phyloP scores from a whole-genome alignment of 2,113 vertebrate species.

The Daubentonia madagascariensis region DNA sequence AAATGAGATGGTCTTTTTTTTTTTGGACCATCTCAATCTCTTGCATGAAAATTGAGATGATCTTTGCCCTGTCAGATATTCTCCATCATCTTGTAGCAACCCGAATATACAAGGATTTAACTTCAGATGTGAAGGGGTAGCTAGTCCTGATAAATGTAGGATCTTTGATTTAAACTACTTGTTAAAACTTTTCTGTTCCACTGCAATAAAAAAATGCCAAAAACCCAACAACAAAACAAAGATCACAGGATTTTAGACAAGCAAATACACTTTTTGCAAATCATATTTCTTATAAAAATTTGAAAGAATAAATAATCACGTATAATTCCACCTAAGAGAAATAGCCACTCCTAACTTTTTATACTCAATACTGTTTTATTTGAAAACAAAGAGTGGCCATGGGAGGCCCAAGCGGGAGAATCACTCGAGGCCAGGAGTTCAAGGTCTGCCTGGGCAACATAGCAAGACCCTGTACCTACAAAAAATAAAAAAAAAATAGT shows the following conservation, averaged over 20 bases:
- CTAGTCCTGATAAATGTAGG: neutral
- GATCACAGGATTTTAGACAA: neutral
- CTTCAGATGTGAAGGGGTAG: neutral
- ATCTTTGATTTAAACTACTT: constrained; percentile 1
- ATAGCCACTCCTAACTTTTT: neutral
- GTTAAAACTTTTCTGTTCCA: neutral
- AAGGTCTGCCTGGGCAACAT: too few species aligned
- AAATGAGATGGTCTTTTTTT: too few species aligned
- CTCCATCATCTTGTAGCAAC: neutral
- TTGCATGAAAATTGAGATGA: neutral
- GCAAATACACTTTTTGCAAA: neutral
- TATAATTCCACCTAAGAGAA: neutral
- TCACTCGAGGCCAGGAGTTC: too few species aligned
- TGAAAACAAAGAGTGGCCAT: neutral
- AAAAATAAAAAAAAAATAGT: too few species aligned
- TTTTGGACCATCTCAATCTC: too few species aligned
- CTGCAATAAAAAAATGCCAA: neutral
- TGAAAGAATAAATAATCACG: neutral
- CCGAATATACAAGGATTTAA: neutral
- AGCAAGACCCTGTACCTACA: too few species aligned
- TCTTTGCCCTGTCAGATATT: neutral
- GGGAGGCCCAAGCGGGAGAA: too few species aligned
- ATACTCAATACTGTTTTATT: neutral
- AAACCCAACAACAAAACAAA: neutral
- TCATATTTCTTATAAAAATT: neutral